Evolutionary conservation across 2,888 invertebrate genomes (phyloP).

Genomic region (Tanytarsus gracilentus): DNA sequence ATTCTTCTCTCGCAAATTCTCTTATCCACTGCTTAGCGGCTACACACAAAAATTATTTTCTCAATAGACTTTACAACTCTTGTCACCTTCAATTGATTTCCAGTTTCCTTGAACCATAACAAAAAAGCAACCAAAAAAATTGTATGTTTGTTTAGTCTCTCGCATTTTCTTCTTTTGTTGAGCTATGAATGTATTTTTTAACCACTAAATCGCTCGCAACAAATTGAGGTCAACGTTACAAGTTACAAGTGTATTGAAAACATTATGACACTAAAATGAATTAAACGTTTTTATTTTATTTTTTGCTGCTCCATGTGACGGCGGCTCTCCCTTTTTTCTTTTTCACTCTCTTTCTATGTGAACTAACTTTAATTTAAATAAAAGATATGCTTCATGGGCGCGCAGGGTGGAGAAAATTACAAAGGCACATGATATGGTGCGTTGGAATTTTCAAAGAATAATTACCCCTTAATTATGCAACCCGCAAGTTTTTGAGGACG

Average conservation of each 20-base stretch:
- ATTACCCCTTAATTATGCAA: too few relatives aligned
- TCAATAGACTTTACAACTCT: constrained; percentile 6
- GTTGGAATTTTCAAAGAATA: too few relatives aligned
- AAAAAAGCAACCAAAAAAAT: constrained; percentile 1
- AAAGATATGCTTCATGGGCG: too few relatives aligned
- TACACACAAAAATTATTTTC: constrained; percentile 11
- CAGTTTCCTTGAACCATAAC: constrained; percentile 26
- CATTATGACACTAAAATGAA: constrained; percentile 23
- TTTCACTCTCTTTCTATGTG: not conserved
- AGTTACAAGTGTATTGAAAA: constrained; percentile 25
- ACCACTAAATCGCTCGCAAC: constrained; percentile 9
- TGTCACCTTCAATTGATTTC: constrained; percentile 24
- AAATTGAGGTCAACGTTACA: constrained; percentile 29
- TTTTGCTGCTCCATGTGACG: not conserved
- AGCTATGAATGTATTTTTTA: too few relatives aligned
- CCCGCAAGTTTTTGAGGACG: too few relatives aligned
- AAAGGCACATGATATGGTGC: too few relatives aligned
- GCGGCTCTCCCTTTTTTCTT: not conserved
- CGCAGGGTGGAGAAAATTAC: too few relatives aligned
- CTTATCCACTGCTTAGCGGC: too few relatives aligned
- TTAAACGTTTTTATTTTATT: constrained; percentile 2
- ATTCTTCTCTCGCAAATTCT: too few relatives aligned
- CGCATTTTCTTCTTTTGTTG: too few relatives aligned
- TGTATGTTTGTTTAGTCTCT: too few relatives aligned
- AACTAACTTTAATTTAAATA: not conserved